Conservation (phyloP, 2,113 vertebrate genomes). For the Callipepla californica region DNA sequence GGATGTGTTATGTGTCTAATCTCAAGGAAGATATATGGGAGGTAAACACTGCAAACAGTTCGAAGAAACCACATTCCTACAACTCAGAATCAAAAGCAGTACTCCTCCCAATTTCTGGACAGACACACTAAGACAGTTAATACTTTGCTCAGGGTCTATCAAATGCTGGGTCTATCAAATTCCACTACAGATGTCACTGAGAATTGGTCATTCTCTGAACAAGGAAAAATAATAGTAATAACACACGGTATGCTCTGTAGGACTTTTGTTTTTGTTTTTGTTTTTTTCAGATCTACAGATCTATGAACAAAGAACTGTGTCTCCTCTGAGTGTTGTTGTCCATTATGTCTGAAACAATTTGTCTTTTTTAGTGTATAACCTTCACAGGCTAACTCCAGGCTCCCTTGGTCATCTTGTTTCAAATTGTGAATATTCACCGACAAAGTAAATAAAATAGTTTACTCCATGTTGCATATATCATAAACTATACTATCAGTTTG, state of each 20-base stretch:
- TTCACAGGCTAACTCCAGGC: background rate
- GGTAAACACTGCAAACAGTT: background rate
- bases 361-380: background rate
- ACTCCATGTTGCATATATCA: background rate
- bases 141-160: background rate
- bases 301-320: background rate
- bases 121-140: background rate
- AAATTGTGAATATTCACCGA: background rate
- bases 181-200: background rate
- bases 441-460: background rate
- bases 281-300: too few relatives aligned
- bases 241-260: background rate
- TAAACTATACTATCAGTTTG: background rate
- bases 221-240: background rate
- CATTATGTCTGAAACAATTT: background rate
- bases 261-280: background rate
- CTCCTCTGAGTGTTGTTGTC: background rate
- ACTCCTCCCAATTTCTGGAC: background rate
- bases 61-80: background rate
- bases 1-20: accelerated
- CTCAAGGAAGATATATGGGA: background rate
- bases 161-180: background rate
- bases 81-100: background rate
- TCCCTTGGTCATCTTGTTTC: background rate
- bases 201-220: background rate